Base-by-base conservation (phyloP, 1,140 invertebrate genomes). In the Leptopilina boulardi region DNA sequence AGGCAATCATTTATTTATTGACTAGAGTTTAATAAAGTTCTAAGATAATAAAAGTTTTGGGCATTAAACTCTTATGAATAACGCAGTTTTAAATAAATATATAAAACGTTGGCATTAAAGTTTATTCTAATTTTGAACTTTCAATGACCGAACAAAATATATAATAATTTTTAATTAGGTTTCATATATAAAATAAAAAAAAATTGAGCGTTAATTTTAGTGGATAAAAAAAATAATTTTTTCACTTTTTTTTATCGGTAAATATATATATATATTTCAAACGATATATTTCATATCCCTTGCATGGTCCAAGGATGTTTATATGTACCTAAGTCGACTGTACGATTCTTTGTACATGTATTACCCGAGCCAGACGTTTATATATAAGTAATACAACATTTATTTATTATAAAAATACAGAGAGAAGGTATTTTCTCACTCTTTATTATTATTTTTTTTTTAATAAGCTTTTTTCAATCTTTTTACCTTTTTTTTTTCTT, bases 391-490 rank as follows among this genome's bases (percentile, higher is more conserved):
- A 85, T 82, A 83, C 79, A 82, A 77, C 70, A 82, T 84, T 86
- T 84, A 85, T 86, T 86, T 85, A 85, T 86, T 85, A 82, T 85
- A 77, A 80, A 77, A 80, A 51, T 59, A 83, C 47, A 23, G 41
- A 70, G 30, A 54, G 66, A 77, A 73, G 80, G 26, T 74, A 76
- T 38, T 73, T 74, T 59, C 54, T 59, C 59, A 51, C 47, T n/a
- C n/a, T 51, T 51, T 51, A 51, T 18, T 51, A 18, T 66, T 38
- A 34, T 34, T 34, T 3, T 30, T 59, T 59, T 66, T 66, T 26
- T 4, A 66, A 13, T 66, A 15, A 26, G 13, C 26, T 75, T 56
- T 38, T 18, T 30, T 51, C 15, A 34, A 47, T 71, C 56, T 34
- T 44, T 73, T 59, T 73, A 74, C 75, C 18, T 73, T 75, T 75